Evolutionary conservation across 2,888 invertebrate genomes (phyloP).

Genomic region (Coenonympha glycerion): DNA sequence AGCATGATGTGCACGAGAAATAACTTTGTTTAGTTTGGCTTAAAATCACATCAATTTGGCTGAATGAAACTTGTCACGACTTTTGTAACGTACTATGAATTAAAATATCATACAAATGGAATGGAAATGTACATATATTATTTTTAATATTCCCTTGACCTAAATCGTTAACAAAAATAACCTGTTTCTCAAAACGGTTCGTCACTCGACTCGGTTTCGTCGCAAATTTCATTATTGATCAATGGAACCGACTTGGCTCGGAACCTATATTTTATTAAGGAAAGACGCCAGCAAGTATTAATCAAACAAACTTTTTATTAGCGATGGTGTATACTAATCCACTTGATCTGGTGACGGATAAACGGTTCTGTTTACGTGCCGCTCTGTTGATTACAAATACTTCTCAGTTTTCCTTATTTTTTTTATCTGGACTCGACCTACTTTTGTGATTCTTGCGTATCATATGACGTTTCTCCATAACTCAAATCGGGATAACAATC

Average conservation of each 20-base stretch:
- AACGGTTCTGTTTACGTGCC: constrained; percentile 28
- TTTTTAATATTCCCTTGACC: constrained; percentile 10
- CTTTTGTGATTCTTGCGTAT: constrained; percentile 22
- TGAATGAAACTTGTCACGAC: no score
- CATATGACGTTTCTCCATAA: constrained; percentile 21
- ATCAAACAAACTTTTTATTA: constrained; percentile 25
- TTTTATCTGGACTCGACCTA: constrained; percentile 27
- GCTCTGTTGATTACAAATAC: constrained; percentile 27
- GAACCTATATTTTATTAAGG: constrained; percentile 15
- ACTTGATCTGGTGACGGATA: constrained; percentile 24
- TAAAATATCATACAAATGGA: background rate
- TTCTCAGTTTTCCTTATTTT: constrained; percentile 21
- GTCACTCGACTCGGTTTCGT: constrained; percentile 1
- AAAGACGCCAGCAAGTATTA: constrained; percentile 21
- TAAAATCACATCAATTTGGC: no score
- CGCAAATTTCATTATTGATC: background rate
- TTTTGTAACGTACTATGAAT: no score
- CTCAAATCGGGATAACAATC: constrained; percentile 17
- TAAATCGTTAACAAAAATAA: constrained; percentile 10
- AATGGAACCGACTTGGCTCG: background rate
- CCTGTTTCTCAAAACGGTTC: constrained; percentile 3
- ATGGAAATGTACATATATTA: background rate
- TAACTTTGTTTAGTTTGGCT: no score
- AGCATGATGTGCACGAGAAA: no score
- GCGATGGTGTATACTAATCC: constrained; percentile 22